phyloP scores from a whole-genome alignment of 2,797 vertebrate genomes.

The Malacoraja senta region DNA sequence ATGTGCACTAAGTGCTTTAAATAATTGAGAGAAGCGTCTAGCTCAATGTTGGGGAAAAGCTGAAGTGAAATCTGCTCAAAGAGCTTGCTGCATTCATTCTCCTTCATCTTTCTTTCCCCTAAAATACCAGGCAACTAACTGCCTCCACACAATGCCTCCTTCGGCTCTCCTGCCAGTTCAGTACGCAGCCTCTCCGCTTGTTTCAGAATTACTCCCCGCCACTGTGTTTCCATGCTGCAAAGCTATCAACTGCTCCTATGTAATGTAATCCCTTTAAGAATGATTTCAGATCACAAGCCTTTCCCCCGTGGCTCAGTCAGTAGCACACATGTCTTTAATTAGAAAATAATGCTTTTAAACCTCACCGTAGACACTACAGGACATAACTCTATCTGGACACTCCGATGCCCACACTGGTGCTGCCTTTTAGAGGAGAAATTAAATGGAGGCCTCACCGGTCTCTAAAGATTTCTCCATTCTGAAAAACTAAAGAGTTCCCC shows the following conservation, averaged over 20 bases:
- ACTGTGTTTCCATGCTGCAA: not conserved
- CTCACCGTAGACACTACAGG: no score
- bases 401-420: no score
- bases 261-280: not conserved
- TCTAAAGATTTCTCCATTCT: no score
- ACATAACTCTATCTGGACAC: no score
- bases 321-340: no score
- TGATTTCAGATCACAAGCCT: not conserved
- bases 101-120: not conserved
- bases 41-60: not conserved
- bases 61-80: not conserved
- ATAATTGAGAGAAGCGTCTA: conserved; percentile 8
- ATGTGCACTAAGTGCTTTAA: conserved; percentile 21
- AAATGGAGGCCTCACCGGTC: no score
- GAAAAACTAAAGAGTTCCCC: no score
- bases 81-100: not conserved
- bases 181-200: no score
- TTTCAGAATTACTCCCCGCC: not conserved
- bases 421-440: no score
- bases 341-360: no score
- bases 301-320: no score
- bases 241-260: not conserved
- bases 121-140: not conserved
- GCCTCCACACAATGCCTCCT: not conserved
- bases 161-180: not conserved